A percentile compares a stretch with the other conserved stretches of the same genome.
Conservation (phyloP, 2,888 invertebrate genomes). For the Deilephila elpenor region DNA sequence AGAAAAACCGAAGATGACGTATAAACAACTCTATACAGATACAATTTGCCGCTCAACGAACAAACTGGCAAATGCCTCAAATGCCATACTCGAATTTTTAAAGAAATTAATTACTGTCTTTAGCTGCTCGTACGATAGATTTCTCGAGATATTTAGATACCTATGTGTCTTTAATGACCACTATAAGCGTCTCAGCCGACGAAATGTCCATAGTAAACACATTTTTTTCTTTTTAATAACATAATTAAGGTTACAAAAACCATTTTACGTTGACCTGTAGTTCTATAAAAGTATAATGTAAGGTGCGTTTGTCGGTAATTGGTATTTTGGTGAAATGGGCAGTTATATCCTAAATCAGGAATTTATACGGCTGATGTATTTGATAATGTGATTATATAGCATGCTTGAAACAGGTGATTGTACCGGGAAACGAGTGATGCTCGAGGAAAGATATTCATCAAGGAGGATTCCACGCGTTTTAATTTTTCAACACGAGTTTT, state of each 20-base stretch:
- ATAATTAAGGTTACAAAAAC: slow-evolving; percentile 61
- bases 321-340: slow-evolving; percentile 19
- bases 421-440: slow-evolving; percentile 11
- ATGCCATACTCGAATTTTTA: slow-evolving; percentile 58
- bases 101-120: slow-evolving; percentile 73
- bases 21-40: slow-evolving; percentile 53
- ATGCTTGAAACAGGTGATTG: slow-evolving; percentile 30
- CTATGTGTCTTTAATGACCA: slow-evolving; percentile 72
- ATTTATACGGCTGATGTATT: slow-evolving; percentile 41
- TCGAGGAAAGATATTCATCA: background rate
- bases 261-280: slow-evolving; percentile 47
- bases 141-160: slow-evolving; percentile 64
- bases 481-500: slow-evolving; percentile 24
- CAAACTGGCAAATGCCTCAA: slow-evolving; percentile 59
- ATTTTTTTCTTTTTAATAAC: slow-evolving; percentile 70
- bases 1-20: background rate
- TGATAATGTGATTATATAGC: slow-evolving; percentile 35
- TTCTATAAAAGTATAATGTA: slow-evolving; percentile 24
- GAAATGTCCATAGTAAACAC: slow-evolving; percentile 65
- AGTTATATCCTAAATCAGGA: slow-evolving; percentile 41
- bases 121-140: slow-evolving; percentile 65
- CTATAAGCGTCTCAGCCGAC: slow-evolving; percentile 55
- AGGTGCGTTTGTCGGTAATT: background rate
- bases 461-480: slow-evolving; percentile 25
- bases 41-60: slow-evolving; percentile 38